Evolutionary conservation across 2,113 vertebrate genomes (phyloP).

Genomic region (Campylorhamphus procurvoides): DNA sequence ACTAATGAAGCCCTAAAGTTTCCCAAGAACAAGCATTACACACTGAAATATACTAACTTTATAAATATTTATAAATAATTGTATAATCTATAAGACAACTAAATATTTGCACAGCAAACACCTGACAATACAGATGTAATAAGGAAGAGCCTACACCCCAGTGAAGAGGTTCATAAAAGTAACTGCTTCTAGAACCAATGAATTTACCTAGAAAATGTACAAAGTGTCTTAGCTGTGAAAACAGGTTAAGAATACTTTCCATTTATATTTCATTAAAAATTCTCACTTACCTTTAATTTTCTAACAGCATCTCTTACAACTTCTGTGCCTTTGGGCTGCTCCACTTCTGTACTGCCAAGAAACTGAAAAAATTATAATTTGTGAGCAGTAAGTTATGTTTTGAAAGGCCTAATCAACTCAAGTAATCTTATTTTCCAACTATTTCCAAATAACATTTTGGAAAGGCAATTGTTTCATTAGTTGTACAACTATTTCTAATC

Average conservation of each 20-base stretch:
- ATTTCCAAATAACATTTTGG: not conserved
- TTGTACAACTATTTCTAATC: not conserved
- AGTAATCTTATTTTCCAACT: not conserved
- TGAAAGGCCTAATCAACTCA: not conserved
- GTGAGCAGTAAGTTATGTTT: constrained; percentile 13
- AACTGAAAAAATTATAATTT: constrained; percentile 78
- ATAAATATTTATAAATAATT: not conserved
- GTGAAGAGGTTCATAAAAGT: not conserved
- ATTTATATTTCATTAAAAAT: not conserved
- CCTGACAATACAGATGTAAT: rapidly evolving
- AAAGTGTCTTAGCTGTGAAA: not conserved
- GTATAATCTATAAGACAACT: not conserved
- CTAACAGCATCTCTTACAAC: constrained; percentile 95
- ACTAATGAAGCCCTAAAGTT: not conserved
- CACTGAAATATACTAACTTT: not conserved
- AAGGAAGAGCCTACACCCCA: not conserved
- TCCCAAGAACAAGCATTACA: not conserved
- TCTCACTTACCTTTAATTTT: constrained; percentile 92
- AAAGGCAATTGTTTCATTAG: not conserved
- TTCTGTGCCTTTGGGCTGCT: constrained; percentile 96
- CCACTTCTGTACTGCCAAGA: constrained; percentile 96
- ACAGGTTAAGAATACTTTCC: not conserved
- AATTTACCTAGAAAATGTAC: not conserved
- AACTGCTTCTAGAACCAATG: not conserved
- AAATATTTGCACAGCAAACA: not conserved